Evolutionary conservation across 2,113 vertebrate species (phyloP).

Genomic region (Leiothrix lutea): DNA sequence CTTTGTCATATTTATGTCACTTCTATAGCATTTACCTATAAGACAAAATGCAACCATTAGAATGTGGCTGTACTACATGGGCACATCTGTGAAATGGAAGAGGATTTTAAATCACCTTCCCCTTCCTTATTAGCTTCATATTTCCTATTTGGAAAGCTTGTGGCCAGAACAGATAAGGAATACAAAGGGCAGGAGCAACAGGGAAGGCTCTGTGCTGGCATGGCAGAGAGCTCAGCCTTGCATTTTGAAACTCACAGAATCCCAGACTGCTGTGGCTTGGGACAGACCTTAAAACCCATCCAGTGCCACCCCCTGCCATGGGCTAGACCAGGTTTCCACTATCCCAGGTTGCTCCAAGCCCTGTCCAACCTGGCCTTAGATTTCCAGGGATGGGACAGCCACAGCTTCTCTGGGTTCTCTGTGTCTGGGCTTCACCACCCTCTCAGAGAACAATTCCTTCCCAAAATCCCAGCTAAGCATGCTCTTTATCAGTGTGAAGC

Average conservation of each 20-base stretch:
- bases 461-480: background rate
- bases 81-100: background rate
- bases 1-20: conserved; percentile 26
- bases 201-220: background rate
- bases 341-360: background rate
- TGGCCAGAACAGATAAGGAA: background rate
- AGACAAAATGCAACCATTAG: background rate
- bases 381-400: background rate
- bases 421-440: background rate
- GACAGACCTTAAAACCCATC: background rate
- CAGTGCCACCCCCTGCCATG: background rate
- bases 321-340: background rate
- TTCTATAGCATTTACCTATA: background rate
- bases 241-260: background rate
- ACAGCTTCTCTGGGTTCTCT: background rate
- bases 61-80: background rate
- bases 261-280: background rate
- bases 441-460: background rate
- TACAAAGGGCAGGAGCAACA: background rate
- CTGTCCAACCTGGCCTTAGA: background rate
- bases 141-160: background rate
- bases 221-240: background rate
- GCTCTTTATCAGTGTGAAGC: background rate
- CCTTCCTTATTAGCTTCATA: background rate
- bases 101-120: background rate